phyloP scores from a whole-genome alignment of 2,888 invertebrate genomes.

The Pantelozetes paolii region DNA sequence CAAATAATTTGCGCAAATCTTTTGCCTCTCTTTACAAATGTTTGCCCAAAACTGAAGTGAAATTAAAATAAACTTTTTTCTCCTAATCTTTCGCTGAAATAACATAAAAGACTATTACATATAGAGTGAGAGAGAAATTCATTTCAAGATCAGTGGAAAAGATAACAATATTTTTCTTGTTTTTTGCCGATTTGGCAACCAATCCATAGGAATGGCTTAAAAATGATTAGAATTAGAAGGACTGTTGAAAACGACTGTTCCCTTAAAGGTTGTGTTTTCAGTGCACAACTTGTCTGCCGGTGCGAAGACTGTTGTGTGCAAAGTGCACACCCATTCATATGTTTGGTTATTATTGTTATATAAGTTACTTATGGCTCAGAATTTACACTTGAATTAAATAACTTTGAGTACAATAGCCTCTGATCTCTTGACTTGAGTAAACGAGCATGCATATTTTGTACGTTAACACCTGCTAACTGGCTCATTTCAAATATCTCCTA shows the following conservation, averaged over 20 bases:
- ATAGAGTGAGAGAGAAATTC: not conserved
- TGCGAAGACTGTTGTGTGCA: not conserved
- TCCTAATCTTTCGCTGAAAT: not conserved
- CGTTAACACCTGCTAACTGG: too few relatives aligned
- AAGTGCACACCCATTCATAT: not conserved
- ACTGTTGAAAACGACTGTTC: constrained; percentile 10
- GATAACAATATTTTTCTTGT: constrained; percentile 6
- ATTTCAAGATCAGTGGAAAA: not conserved
- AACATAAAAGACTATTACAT: not conserved
- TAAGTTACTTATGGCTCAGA: too few relatives aligned
- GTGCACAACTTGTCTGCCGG: not conserved
- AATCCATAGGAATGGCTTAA: not conserved
- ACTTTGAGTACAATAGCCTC: too few relatives aligned
- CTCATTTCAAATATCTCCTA: too few relatives aligned
- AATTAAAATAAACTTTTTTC: not conserved
- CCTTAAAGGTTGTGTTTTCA: not conserved
- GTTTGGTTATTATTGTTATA: too few relatives aligned
- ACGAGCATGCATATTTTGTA: too few relatives aligned
- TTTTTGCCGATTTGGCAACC: not conserved
- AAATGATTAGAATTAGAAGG: not conserved
- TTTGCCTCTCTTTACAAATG: too few relatives aligned
- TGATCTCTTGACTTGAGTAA: too few relatives aligned
- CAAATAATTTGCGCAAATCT: not conserved
- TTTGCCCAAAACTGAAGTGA: too few relatives aligned
- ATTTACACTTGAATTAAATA: too few relatives aligned